phyloP scores from a whole-genome alignment of 2,888 invertebrate genomes.

The Hydroisotoma schaefferi region DNA sequence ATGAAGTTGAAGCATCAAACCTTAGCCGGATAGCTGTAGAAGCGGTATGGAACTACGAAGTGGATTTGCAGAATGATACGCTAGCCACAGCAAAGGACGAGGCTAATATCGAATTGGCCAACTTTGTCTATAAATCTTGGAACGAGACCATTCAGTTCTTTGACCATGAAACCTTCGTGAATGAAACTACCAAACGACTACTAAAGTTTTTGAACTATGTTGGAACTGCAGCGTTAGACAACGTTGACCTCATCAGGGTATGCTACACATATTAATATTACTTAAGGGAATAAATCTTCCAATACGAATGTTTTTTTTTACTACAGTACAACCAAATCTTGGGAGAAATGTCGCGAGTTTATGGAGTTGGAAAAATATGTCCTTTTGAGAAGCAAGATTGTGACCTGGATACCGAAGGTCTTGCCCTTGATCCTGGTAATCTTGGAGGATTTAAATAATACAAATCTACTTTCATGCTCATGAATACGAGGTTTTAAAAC shows the following conservation, averaged over 20 bases:
- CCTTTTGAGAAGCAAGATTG: conserved; percentile 56
- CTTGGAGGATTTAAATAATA: too few relatives aligned
- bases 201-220: conserved; percentile 66
- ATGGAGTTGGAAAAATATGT: conserved; percentile 68
- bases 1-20: conserved; percentile 24
- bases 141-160: conserved; percentile 31
- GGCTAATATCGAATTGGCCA: conserved; percentile 29
- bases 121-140: conserved; percentile 36
- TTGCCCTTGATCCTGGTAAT: conserved; percentile 57
- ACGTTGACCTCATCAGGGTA: conserved; percentile 71
- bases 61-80: conserved; percentile 50
- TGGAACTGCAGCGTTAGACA: conserved; percentile 68
- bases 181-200: conserved; percentile 58
- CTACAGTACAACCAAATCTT: conserved; percentile 50
- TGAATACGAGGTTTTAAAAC: too few relatives aligned
- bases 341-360: conserved; percentile 73
- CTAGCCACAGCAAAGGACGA: conserved; percentile 21
- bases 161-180: conserved; percentile 28
- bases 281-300: not conserved
- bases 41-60: conserved; percentile 53
- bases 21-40: conserved; percentile 51
- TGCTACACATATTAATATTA: not conserved
- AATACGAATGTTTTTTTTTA: conserved; percentile 5
- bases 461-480: too few relatives aligned
- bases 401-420: conserved; percentile 54